These are phyloP conservation scores for Euschistus heros DNA, from an alignment of 1,140 invertebrate species.

Conservation along the genomic window DNA sequence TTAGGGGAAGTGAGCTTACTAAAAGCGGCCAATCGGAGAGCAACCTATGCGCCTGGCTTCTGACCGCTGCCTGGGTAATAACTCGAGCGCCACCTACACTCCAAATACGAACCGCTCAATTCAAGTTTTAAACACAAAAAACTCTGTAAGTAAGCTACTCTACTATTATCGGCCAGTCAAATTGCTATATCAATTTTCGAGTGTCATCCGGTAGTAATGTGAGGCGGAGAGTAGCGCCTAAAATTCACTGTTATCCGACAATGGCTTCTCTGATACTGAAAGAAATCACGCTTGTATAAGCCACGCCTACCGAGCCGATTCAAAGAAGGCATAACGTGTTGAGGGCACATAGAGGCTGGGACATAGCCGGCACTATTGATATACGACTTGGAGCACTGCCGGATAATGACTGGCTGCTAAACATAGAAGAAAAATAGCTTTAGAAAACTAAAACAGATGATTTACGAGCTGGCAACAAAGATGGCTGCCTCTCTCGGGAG, in stretches of 20 bases:
- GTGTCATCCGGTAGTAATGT: too few relatives aligned
- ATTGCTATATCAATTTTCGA: too few relatives aligned
- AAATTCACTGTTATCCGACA: neutral
- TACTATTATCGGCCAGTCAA: too few relatives aligned
- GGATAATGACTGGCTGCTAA: too few relatives aligned
- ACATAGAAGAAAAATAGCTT: conserved; percentile 1
- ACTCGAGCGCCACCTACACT: conserved; percentile 13
- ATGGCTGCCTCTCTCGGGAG: neutral
- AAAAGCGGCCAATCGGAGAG: conserved; percentile 32
- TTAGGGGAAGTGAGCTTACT: conserved; percentile 34
- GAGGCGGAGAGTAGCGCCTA: neutral
- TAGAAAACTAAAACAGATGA: conserved; percentile 1
- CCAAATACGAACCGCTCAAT: conserved; percentile 8
- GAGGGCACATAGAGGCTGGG: too few relatives aligned
- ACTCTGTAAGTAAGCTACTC: too few relatives aligned
- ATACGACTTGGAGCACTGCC: neutral
- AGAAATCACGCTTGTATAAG: neutral
- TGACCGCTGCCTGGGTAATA: neutral
- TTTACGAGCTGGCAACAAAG: conserved; percentile 1
- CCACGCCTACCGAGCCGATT: conserved; percentile 9
- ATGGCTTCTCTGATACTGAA: conserved; percentile 8
- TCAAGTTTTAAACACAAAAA: too few relatives aligned
- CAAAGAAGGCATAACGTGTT: neutral
- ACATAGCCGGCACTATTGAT: too few relatives aligned
- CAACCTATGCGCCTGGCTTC: conserved; percentile 30